Conservation (phyloP, 2,797 vertebrate genomes). For the Champsocephalus gunnari region DNA sequence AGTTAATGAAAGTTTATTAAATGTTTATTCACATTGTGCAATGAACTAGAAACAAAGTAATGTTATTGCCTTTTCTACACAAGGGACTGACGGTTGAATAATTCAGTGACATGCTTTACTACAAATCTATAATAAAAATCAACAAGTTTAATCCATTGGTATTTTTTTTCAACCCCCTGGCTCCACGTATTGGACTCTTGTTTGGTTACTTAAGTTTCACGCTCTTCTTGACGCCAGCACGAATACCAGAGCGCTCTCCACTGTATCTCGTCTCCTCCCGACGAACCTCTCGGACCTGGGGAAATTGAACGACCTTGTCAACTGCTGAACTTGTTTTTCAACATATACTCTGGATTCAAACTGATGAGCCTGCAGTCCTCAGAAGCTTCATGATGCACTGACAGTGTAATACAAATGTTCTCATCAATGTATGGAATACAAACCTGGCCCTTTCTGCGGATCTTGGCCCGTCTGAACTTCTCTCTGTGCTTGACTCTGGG, state of each 20-base stretch:
- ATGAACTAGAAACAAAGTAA: slow-evolving; percentile 4
- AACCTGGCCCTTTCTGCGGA: slow-evolving; percentile 95
- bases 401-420: not conserved
- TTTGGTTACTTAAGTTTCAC: slow-evolving; percentile 89
- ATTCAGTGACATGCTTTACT: slow-evolving; percentile 3
- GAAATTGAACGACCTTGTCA: slow-evolving; percentile 21
- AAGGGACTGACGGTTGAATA: not conserved
- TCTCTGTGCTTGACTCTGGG: slow-evolving; percentile 96
- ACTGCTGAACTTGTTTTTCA: not conserved
- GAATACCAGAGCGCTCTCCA: slow-evolving; percentile 94
- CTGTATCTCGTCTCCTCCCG: slow-evolving; percentile 88
- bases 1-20: slow-evolving; percentile 19
- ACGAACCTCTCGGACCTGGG: slow-evolving; percentile 90
- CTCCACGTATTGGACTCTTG: not conserved
- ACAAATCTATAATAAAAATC: slow-evolving; percentile 41
- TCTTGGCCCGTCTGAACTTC: slow-evolving; percentile 94
- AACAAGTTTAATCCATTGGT: slow-evolving; percentile 13
- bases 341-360: not conserved
- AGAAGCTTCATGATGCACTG: slow-evolving; percentile 1
- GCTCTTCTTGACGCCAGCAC: slow-evolving; percentile 95
- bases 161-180: not conserved
- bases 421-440: slow-evolving; percentile 22
- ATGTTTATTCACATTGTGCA: slow-evolving; percentile 52
- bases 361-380: not conserved
- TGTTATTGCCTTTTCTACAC: slow-evolving; percentile 26